Evolutionary conservation across 2,797 vertebrate species (phyloP).

Genomic region (Vultur gryphus): DNA sequence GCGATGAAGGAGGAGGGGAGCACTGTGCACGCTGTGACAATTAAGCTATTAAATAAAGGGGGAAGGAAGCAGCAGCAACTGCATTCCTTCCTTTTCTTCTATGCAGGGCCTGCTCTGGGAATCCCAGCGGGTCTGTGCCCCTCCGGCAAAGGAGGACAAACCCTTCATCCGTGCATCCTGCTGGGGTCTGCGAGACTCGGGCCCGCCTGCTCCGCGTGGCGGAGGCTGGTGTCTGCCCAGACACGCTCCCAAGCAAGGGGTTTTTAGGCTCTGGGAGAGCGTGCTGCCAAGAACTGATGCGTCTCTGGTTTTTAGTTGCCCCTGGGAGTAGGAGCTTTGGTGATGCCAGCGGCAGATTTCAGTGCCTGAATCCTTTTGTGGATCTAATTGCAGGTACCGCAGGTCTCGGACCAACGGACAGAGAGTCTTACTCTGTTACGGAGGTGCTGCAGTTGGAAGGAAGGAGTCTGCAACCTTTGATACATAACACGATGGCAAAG

Average conservation of each 20-base stretch:
- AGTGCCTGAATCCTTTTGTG: not conserved
- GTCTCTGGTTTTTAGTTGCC: not conserved
- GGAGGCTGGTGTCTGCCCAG: not conserved
- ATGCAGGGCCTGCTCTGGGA: not conserved
- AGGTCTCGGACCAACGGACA: rapidly evolving
- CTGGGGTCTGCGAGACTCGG: rapidly evolving
- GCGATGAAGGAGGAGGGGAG: not conserved
- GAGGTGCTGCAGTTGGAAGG: not conserved
- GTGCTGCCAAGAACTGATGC: rapidly evolving
- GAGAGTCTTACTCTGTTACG: not conserved
- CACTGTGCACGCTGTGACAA: not conserved
- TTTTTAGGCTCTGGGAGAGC: not conserved
- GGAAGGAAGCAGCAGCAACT: rapidly evolving
- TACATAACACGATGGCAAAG: not conserved
- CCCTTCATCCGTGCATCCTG: rapidly evolving
- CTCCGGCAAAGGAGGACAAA: not conserved
- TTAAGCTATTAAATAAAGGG: not conserved
- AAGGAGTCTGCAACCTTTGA: not conserved
- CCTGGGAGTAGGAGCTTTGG: not conserved
- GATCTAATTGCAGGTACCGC: not conserved
- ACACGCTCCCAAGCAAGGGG: rapidly evolving
- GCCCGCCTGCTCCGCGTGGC: not conserved
- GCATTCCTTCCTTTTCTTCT: not conserved
- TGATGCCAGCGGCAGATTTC: not conserved
- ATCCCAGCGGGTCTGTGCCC: rapidly evolving